Evolutionary conservation across 2,113 vertebrate genomes (phyloP).

Genomic region (Microcebus griseorufus): DNA sequence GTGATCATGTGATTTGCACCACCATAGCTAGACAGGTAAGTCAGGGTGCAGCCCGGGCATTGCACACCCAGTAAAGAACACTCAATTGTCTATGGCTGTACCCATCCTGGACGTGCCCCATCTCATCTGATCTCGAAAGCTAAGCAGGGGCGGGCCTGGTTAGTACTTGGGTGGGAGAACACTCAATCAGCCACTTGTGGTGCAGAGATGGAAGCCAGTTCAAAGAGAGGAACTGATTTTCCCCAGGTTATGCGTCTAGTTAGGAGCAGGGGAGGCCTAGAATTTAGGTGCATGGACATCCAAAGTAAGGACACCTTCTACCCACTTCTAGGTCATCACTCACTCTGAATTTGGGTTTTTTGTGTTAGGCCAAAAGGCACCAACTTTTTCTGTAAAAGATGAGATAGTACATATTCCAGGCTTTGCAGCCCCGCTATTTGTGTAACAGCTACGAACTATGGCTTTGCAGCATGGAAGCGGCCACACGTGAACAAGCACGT

Average conservation of each 20-base stretch:
- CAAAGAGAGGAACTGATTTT: background rate
- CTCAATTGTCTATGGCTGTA: background rate
- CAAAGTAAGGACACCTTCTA: background rate
- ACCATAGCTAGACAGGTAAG: accelerated
- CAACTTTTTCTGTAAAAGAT: background rate
- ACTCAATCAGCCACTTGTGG: too few species aligned
- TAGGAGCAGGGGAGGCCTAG: background rate
- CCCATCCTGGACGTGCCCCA: too few species aligned
- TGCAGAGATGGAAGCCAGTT: accelerated
- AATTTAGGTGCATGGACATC: background rate
- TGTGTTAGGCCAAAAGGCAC: background rate
- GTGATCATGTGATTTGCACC: accelerated
- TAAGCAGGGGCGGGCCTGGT: too few species aligned
- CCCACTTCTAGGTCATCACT: background rate
- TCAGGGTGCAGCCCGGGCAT: accelerated
- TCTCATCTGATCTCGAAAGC: too few species aligned
- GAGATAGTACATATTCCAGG: too few species aligned
- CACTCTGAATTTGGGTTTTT: too few species aligned
- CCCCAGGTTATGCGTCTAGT: accelerated
- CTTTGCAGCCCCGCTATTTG: background rate
- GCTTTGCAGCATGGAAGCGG: accelerated
- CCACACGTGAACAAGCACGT: accelerated
- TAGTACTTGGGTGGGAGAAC: too few species aligned
- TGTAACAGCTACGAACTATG: background rate
- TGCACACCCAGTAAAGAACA: background rate